These are phyloP conservation scores for Harpalus rufipes DNA, from an alignment of 2,888 invertebrate genomes.

Conservation along the genomic window DNA sequence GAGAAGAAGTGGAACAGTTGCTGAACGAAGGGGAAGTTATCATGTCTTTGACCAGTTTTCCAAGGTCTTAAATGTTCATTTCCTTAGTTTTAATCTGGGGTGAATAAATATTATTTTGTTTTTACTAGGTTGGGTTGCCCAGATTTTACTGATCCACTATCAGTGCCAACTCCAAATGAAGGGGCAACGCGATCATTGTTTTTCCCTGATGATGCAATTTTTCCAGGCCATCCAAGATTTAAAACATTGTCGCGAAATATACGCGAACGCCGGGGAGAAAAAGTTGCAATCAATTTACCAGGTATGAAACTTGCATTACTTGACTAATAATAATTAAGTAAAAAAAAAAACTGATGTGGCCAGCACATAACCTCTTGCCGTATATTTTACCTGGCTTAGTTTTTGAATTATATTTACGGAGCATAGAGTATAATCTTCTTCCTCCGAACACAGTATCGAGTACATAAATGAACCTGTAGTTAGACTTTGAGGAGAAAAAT, in stretches of 20 bases:
- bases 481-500: no score
- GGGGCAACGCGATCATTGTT: slow-evolving; percentile 92
- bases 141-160: slow-evolving; percentile 91
- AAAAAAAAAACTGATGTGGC: no score
- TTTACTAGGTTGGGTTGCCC: slow-evolving; percentile 88
- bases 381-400: no score
- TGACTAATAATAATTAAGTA: no score
- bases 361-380: no score
- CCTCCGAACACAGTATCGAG: no score
- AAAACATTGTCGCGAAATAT: slow-evolving; percentile 96
- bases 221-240: slow-evolving; percentile 96
- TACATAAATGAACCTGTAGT: no score
- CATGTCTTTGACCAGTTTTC: slow-evolving; percentile 95
- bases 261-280: slow-evolving; percentile 92
- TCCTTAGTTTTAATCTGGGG: not conserved
- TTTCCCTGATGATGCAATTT: slow-evolving; percentile 97
- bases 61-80: slow-evolving; percentile 81
- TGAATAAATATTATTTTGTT: not conserved
- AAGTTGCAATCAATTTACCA: slow-evolving; percentile 97
- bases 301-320: slow-evolving; percentile 79
- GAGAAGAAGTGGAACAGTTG: slow-evolving; percentile 90
- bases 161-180: slow-evolving; percentile 84
- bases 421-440: no score
- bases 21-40: slow-evolving; percentile 89
- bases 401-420: no score